Conservation (phyloP, 2,888 invertebrate species). For the Aphidoletes aphidimyza region DNA sequence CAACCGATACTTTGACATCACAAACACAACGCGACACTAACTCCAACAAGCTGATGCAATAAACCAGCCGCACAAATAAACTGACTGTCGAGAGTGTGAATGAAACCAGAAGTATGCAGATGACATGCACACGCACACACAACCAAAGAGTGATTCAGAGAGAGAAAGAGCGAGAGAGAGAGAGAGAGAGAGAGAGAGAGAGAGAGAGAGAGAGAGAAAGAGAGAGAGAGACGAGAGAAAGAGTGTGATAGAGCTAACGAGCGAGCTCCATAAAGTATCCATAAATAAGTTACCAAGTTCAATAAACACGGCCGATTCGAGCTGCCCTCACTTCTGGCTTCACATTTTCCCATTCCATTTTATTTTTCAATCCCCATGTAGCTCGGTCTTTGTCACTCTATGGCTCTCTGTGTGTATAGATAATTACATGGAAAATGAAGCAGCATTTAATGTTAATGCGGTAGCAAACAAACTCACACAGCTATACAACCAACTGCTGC, state of each 20-base stretch:
- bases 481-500: conserved; percentile 26
- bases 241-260: too few relatives aligned
- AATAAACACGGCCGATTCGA: conserved; percentile 34
- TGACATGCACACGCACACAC: too few relatives aligned
- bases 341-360: neutral
- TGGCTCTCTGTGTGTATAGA: neutral
- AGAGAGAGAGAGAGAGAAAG: too few relatives aligned
- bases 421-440: conserved; percentile 53
- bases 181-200: too few relatives aligned
- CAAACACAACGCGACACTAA: conserved; percentile 22
- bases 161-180: too few relatives aligned
- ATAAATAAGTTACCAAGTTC: conserved; percentile 52
- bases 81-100: conserved; percentile 6
- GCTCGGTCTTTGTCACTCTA: neutral
- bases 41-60: neutral
- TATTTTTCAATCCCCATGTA: neutral
- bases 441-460: conserved; percentile 53
- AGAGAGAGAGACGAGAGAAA: too few relatives aligned
- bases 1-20: conserved; percentile 37
- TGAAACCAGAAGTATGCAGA: conserved; percentile 27
- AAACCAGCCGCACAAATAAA: conserved; percentile 13
- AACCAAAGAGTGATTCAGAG: too few relatives aligned
- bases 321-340: neutral
- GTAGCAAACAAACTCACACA: conserved; percentile 32
- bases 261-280: neutral